A percentile compares a stretch with the other conserved stretches of the same genome.
Conservation (phyloP, 2,888 invertebrate genomes). For the Liopterus haemorrhoidalis region DNA sequence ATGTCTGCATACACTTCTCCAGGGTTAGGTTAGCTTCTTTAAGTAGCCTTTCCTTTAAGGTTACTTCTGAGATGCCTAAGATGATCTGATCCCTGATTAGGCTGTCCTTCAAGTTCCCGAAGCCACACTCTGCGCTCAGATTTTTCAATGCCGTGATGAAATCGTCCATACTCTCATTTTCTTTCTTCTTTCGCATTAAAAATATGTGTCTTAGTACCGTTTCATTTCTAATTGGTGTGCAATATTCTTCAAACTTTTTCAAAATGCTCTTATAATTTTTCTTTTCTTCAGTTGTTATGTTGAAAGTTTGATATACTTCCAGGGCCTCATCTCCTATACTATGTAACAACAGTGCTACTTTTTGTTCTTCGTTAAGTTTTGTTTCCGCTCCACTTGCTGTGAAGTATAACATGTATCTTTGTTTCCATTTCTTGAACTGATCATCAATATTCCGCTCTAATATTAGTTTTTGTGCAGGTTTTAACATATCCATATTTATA, state of each 20-base stretch:
- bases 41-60: not conserved
- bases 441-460: not conserved
- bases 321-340: not conserved
- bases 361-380: not conserved
- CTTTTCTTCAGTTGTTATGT: not conserved
- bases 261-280: not conserved
- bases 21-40: not conserved
- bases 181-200: not conserved
- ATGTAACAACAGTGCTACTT: not conserved
- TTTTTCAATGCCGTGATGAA: not conserved
- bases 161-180: not conserved
- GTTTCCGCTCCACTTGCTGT: not conserved
- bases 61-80: not conserved
- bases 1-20: not conserved
- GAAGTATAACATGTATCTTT: not conserved
- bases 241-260: not conserved
- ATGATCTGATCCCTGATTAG: slow-evolving; percentile 1
- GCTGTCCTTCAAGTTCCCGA: not conserved
- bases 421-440: not conserved
- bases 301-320: not conserved
- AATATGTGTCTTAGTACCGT: not conserved
- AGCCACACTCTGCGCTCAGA: not conserved
- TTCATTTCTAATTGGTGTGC: not conserved
- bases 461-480: not conserved
- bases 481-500: not conserved